These are phyloP conservation scores for Orchesella flavescens DNA, from an alignment of 2,888 invertebrate species.

Conservation along the genomic window DNA sequence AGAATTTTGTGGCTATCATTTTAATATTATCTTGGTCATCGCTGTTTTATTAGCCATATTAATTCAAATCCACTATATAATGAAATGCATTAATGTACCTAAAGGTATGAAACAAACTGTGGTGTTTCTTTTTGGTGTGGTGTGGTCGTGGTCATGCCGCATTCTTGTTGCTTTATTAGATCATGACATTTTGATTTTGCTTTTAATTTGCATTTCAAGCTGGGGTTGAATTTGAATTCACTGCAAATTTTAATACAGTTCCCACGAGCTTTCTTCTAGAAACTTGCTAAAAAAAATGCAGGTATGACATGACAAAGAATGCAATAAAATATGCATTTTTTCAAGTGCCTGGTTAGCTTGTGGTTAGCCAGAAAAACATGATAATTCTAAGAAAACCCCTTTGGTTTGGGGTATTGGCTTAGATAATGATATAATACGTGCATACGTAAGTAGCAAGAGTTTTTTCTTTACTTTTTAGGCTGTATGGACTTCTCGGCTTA, in stretches of 20 bases:
- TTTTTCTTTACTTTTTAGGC: too few relatives aligned
- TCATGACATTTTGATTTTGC: conserved; percentile 22
- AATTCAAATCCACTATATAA: too few relatives aligned
- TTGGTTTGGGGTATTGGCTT: conserved; percentile 9
- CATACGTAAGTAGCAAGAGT: too few relatives aligned
- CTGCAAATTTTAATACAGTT: neutral
- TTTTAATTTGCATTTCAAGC: conserved; percentile 7
- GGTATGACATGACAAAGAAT: too few relatives aligned
- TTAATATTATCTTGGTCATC: neutral
- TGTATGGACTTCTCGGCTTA: too few relatives aligned
- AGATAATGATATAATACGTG: neutral
- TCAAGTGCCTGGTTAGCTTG: neutral
- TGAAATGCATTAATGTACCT: too few relatives aligned
- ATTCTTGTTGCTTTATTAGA: neutral
- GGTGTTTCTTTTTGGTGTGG: neutral
- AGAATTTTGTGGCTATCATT: neutral
- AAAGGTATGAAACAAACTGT: too few relatives aligned
- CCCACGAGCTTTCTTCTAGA: neutral
- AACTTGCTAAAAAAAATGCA: too few relatives aligned
- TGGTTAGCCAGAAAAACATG: conserved; percentile 7
- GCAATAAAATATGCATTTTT: too few relatives aligned
- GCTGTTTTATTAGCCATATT: neutral
- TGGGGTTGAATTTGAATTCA: neutral
- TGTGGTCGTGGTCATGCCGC: conserved; percentile 5
- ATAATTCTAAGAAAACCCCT: neutral